Evolutionary conservation across 2,113 vertebrate genomes (phyloP), one percentile per base, ranked within the genome.

Genomic region (Elanus axillaris): DNA sequence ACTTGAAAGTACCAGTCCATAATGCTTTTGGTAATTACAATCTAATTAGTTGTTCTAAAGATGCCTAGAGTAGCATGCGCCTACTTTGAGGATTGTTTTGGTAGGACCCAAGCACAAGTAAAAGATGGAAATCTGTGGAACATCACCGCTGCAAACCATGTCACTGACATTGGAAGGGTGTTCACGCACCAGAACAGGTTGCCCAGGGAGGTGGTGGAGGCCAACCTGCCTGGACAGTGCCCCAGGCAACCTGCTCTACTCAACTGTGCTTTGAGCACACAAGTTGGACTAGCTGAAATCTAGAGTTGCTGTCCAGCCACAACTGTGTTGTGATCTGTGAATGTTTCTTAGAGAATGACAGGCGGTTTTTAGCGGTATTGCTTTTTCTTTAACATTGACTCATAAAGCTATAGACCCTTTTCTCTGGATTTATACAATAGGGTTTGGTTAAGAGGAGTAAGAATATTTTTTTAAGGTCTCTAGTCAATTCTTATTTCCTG

Each of bases 61-160:
- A 23, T 45, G 36, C 31, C 43, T 42, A 16, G 47, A 62, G 36
- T 60, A 52, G 58, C 32, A 13, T 18, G 29, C 4, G 25, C n/a
- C 27, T 48, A 2, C 55, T 27, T 29, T 34, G 48, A 87, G 26
- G 19, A 59, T 31, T 23, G 38, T 74, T 68, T 64, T 59, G n/a
- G 25, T 69, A 17, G 27, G 27, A 69, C n/a, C 10, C 36, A 58
- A 47, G 53, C 53, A 67, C 2, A 36, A 34, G 13, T 53, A 20
- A 32, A 58, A 59, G 40, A 9, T 13, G 15, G 60, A 42, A 32
- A 68, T 14, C 16, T 16, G 29, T 48, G 40, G 10, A 18, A 14
- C 5, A 8, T 31, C 42, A 27, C 7, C 15, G 14, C 22, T 52
- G 22, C 31, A 36, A 2, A 26, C 3, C 0, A 0, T n/a, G 34